A percentile compares a stretch with the other conserved stretches of the same genome.
Evolutionary conservation across 1,140 invertebrate species (phyloP).

Genomic region (Sinella curviseta): DNA sequence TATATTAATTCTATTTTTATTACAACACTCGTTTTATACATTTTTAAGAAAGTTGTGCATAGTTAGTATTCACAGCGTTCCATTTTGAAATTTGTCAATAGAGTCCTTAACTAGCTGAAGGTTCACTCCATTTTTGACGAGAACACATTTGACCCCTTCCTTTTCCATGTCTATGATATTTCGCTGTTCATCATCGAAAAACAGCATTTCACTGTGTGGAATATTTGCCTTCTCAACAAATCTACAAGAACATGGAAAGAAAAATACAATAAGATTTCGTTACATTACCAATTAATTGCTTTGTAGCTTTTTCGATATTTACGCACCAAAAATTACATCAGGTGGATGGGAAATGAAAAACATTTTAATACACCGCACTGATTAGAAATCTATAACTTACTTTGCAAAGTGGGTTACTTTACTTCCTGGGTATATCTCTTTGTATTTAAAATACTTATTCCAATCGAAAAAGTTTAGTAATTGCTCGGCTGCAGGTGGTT

Average conservation of each 20-base stretch:
- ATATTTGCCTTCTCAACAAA: not conserved
- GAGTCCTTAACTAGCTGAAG: constrained; percentile 57
- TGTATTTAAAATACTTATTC: constrained; percentile 57
- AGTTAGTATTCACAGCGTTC: not conserved
- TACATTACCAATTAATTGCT: too few species aligned
- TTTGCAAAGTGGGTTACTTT: constrained; percentile 57
- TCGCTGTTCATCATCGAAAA: constrained; percentile 68
- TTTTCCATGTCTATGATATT: constrained; percentile 63
- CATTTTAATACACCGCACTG: not conserved
- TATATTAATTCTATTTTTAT: too few species aligned
- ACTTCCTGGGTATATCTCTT: constrained; percentile 59
- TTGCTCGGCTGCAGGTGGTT: constrained; percentile 54
- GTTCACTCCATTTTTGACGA: constrained; percentile 60
- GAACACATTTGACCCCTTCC: constrained; percentile 61
- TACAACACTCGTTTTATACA: too few species aligned
- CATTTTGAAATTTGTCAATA: constrained; percentile 54
- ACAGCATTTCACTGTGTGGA: constrained; percentile 53
- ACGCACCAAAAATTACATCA: too few species aligned
- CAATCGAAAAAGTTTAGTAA: constrained; percentile 56
- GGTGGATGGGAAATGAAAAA: too few species aligned
- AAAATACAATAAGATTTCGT: not conserved
- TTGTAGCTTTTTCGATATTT: too few species aligned
- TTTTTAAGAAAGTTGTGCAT: not conserved
- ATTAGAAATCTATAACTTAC: not conserved
- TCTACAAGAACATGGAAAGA: not conserved